Evolutionary conservation across 2,888 invertebrate species (phyloP).

Genomic region (Scrobipalpa costella): DNA sequence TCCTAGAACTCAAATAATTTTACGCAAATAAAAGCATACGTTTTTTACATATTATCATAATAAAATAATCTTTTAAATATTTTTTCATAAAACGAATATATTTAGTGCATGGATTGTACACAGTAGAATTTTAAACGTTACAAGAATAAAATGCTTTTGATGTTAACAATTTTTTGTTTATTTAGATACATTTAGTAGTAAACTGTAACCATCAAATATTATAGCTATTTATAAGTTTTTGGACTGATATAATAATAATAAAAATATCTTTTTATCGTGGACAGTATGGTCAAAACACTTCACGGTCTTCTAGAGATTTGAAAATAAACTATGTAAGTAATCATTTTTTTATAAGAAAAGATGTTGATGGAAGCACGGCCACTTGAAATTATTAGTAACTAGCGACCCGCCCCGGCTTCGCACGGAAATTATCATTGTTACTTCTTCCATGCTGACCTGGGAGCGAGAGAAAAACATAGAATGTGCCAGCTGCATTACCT

Average conservation of each 20-base stretch:
- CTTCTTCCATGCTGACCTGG: no score
- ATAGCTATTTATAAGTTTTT: constrained; percentile 53
- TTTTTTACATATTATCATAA: constrained; percentile 41
- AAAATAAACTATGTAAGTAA: constrained; percentile 35
- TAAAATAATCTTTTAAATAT: constrained; percentile 42
- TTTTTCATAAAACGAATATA: constrained; percentile 53
- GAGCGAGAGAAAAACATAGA: no score
- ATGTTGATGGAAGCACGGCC: constrained; percentile 55
- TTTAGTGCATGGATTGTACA: constrained; percentile 53
- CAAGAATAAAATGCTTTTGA: constrained; percentile 56
- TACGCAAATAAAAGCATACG: constrained; percentile 37
- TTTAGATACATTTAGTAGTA: constrained; percentile 50
- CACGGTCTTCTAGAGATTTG: constrained; percentile 40
- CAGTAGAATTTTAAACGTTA: constrained; percentile 47
- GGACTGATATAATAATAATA: no score
- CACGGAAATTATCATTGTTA: no score
- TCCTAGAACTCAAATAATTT: constrained; percentile 19
- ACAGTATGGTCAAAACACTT: constrained; percentile 39
- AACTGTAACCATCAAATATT: constrained; percentile 44
- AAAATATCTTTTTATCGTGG: no score
- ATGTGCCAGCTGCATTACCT: no score
- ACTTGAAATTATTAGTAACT: constrained; percentile 48
- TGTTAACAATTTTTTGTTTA: constrained; percentile 54
- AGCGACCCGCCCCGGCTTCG: no score
- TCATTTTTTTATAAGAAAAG: constrained; percentile 28